A percentile compares a stretch with the other conserved stretches of the same genome.
phyloP scores from a whole-genome alignment of 2,888 invertebrate species.

The Drosophila recens region DNA sequence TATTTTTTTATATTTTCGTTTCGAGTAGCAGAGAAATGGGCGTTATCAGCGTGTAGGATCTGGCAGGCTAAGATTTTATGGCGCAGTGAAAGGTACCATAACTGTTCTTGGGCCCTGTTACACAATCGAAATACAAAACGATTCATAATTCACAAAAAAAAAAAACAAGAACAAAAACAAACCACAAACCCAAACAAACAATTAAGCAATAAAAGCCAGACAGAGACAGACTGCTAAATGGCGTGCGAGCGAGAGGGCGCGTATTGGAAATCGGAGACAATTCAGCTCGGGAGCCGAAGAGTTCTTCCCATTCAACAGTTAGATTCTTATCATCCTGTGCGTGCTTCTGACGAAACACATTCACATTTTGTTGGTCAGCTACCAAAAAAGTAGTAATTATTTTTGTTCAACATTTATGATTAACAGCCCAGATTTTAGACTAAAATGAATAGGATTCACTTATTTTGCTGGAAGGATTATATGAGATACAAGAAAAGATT shows the following conservation, averaged over 20 bases:
- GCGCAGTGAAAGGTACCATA: constrained; percentile 62
- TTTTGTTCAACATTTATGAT: constrained; percentile 34
- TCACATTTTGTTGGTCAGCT: constrained; percentile 32
- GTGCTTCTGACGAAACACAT: constrained; percentile 72
- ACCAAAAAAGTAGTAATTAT: constrained; percentile 42
- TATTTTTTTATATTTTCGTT: constrained; percentile 16
- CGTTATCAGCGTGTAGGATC: constrained; percentile 73
- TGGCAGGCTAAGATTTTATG: constrained; percentile 62
- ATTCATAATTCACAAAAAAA: constrained; percentile 62
- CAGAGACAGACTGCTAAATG: neutral
- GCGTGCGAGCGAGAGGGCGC: constrained; percentile 25
- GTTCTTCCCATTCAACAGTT: constrained; percentile 5
- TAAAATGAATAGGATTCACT: constrained; percentile 19
- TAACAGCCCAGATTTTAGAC: constrained; percentile 24
- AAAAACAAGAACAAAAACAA: constrained; percentile 44
- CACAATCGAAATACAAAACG: constrained; percentile 70
- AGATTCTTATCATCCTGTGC: constrained; percentile 63
- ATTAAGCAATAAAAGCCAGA: constrained; percentile 79
- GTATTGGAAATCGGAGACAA: constrained; percentile 57
- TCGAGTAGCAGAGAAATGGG: constrained; percentile 68
- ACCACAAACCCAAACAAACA: constrained; percentile 67
- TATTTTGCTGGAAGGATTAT: neutral
- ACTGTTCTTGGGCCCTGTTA: constrained; percentile 77
- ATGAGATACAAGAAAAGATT: neutral
- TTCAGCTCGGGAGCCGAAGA: constrained; percentile 67